Base-by-base conservation (phyloP, 2,113 vertebrate genomes). In the Xenopus laevis region DNA sequence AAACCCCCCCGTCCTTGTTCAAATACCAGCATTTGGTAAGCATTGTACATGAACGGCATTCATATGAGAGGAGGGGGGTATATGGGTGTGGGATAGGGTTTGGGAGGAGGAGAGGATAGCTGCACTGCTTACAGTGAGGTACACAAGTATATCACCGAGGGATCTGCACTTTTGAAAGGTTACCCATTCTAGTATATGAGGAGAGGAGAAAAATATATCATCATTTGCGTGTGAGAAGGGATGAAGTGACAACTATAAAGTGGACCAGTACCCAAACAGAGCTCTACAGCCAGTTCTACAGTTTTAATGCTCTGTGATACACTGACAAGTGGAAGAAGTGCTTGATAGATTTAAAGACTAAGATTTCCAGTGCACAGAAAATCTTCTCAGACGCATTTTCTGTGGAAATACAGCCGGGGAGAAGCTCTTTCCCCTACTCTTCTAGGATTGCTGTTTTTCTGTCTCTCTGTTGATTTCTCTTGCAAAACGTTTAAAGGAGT, bases 1-100 rank as follows among this genome's bases (percentile, higher is more conserved):
- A 81, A 79, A 80, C 67, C 47, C 23, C n/a, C 62, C 47, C 81
- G 84, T 72, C 86, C 82, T 79, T 70, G 81, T 82, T 83, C 71
- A 75, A 79, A 78, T 79, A 79, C 53, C 71, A 81, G 83, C 81
- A 84, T 87, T 87, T 84, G 83, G 80, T 80, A 81, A 83, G 85
- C 84, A 86, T 86, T 81, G 84, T 85, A 84, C 59, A 62, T 55
- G 9, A 27, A 27, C 23, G 23, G 23, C 59, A 40, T 11, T 65
- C 20, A 2, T 40, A 21, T 52, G 79, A 71, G 66, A 13, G 27
- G 52, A 17, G 16, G 10, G n/a, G 1, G 58, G 40, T 57, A 27
- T 69, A 3, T 50, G 68, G 71, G 65, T 71, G 65, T n/a, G 0
- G 66, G 27, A 27, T 55, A 55, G 57, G 16, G 53, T 59, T 79